Conservation (phyloP, 2,888 invertebrate genomes). For the Antheraea assamensis region DNA sequence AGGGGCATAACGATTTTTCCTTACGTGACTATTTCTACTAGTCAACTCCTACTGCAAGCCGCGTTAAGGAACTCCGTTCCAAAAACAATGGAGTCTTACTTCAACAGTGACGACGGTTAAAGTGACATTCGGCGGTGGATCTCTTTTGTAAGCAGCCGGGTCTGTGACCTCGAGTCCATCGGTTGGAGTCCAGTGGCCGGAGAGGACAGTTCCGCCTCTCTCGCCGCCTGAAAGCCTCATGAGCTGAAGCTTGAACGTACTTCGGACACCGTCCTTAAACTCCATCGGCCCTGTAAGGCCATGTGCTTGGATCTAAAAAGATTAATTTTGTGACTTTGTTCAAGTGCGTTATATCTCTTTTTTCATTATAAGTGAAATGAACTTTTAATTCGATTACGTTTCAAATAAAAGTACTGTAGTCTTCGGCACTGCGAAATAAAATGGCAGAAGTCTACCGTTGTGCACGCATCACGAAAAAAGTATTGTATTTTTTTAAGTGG, state of each 20-base stretch:
- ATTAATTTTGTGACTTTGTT: conserved; percentile 19
- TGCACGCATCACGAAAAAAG: too few species aligned
- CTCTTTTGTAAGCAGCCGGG: conserved; percentile 92
- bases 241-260: conserved; percentile 92
- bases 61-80: too few species aligned
- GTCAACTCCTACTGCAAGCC: too few species aligned
- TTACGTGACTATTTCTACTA: too few species aligned
- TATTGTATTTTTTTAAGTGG: too few species aligned
- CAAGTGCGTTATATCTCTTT: neutral
- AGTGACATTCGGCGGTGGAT: conserved; percentile 91
- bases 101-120: conserved; percentile 94
- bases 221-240: conserved; percentile 90
- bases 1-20: too few species aligned
- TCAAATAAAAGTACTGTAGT: too few species aligned
- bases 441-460: too few species aligned
- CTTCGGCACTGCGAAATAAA: too few species aligned
- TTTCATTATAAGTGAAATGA: too few species aligned
- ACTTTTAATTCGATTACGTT: too few species aligned
- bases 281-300: conserved; percentile 94
- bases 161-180: conserved; percentile 92
- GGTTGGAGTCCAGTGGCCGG: conserved; percentile 91
- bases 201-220: conserved; percentile 83
- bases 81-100: conserved; percentile 70
- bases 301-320: conserved; percentile 87
- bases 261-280: conserved; percentile 92